These are phyloP conservation scores for Eulimnadia texana DNA, from an alignment of 1,140 invertebrate species.

Conservation along the genomic window DNA sequence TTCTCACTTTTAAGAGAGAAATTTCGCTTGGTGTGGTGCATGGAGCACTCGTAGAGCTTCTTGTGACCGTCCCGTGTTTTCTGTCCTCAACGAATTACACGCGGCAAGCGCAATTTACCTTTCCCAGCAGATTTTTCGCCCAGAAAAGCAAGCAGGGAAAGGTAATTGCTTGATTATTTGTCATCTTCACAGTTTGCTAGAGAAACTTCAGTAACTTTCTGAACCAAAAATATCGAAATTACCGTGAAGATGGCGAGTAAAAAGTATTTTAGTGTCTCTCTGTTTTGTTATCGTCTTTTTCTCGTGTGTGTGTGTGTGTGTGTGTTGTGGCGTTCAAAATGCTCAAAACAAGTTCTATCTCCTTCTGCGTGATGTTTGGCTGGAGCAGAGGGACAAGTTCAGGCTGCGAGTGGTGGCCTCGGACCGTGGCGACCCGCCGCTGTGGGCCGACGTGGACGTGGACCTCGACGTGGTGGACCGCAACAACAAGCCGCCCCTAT, in stretches of 20 bases:
- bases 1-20: neutral
- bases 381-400: slow-evolving; percentile 88
- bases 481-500: slow-evolving; percentile 92
- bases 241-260: neutral
- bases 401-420: slow-evolving; percentile 82
- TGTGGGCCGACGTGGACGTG: slow-evolving; percentile 84
- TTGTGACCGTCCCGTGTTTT: neutral
- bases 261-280: neutral
- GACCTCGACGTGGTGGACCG: slow-evolving; percentile 93
- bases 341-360: neutral
- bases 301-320: slow-evolving; percentile 7
- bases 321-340: neutral
- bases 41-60: neutral
- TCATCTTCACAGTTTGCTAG: no score
- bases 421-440: slow-evolving; percentile 72
- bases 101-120: no score
- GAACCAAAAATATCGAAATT: no score
- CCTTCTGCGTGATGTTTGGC: no score
- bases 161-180: no score
- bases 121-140: no score
- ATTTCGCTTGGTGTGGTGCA: neutral
- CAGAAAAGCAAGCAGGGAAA: no score
- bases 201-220: no score
- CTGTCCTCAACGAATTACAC: no score
- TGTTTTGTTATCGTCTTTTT: no score